phyloP scores from a whole-genome alignment of 1,140 invertebrate genomes.

The Agrypnia vestita region DNA sequence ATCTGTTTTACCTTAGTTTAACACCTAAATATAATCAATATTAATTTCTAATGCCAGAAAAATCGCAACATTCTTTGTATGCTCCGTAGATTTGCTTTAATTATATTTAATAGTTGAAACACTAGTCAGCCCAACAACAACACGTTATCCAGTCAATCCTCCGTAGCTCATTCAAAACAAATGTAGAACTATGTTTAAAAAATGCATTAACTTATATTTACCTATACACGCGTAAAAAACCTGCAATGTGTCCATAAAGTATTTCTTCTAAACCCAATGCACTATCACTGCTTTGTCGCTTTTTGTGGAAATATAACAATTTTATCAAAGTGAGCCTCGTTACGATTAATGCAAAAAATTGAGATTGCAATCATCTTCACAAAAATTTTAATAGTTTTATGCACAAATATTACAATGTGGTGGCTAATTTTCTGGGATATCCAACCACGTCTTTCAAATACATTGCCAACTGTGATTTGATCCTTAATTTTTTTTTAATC shows the following conservation, averaged over 20 bases:
- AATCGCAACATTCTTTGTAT: constrained; percentile 28
- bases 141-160: constrained; percentile 27
- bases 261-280: neutral
- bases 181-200: constrained; percentile 39
- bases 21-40: constrained; percentile 52
- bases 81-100: constrained; percentile 30
- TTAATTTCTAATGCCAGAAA: constrained; percentile 52
- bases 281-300: neutral
- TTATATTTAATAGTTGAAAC: constrained; percentile 50
- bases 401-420: constrained; percentile 7
- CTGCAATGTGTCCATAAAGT: constrained; percentile 15
- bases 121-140: constrained; percentile 40
- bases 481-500: too few relatives aligned
- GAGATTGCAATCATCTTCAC: neutral
- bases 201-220: constrained; percentile 38
- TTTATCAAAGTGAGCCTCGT: too few relatives aligned
- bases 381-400: neutral
- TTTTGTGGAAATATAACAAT: too few relatives aligned
- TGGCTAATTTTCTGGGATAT: too few relatives aligned
- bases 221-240: neutral
- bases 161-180: constrained; percentile 26
- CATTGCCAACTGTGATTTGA: too few relatives aligned
- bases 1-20: constrained; percentile 49
- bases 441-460: too few relatives aligned
- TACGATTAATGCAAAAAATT: neutral